Conservation (phyloP, 35 echinoderm and acorn worm species). For the Ophiothrix spiculata region DNA sequence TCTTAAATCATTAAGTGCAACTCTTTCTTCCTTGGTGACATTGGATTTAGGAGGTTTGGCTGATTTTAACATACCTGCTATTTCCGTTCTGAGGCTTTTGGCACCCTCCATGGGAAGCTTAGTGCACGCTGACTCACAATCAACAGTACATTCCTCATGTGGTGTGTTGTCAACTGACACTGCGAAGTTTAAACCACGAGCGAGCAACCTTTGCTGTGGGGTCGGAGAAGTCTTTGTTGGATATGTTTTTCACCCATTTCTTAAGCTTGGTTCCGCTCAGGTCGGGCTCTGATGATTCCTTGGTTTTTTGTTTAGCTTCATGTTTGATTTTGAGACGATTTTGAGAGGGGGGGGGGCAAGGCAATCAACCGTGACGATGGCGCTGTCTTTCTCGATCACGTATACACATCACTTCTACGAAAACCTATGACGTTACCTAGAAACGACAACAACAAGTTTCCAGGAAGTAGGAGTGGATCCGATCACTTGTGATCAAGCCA, state of each 20-base stretch:
- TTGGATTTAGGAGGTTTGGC: conserved; percentile 23
- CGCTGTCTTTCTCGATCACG: too few relatives aligned
- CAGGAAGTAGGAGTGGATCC: too few relatives aligned
- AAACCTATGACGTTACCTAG: too few relatives aligned
- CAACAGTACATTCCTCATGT: conserved; percentile 21
- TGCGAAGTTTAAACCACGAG: conserved; percentile 14
- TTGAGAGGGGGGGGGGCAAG: too few relatives aligned
- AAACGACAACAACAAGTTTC: too few relatives aligned
- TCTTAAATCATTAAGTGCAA: background rate
- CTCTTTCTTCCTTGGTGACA: conserved; percentile 5
- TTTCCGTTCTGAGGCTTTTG: conserved; percentile 6
- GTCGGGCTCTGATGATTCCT: background rate
- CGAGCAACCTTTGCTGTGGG: background rate
- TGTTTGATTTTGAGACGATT: background rate
- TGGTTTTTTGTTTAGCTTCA: background rate
- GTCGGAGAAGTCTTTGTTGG: background rate
- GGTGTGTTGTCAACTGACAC: conserved; percentile 19
- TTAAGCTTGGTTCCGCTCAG: background rate
- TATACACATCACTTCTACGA: too few relatives aligned
- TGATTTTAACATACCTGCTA: conserved; percentile 32
- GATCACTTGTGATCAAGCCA: too few relatives aligned
- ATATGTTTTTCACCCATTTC: conserved; percentile 14
- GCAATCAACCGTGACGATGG: too few relatives aligned
- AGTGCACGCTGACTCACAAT: background rate
- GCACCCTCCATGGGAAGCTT: conserved; percentile 2